Percentiles rank a stretch among this genome's conserved stretches.
Evolutionary conservation across 2,113 vertebrate species (phyloP).

Genomic region (western clawed frog (Xenopus tropicalis)): DNA sequence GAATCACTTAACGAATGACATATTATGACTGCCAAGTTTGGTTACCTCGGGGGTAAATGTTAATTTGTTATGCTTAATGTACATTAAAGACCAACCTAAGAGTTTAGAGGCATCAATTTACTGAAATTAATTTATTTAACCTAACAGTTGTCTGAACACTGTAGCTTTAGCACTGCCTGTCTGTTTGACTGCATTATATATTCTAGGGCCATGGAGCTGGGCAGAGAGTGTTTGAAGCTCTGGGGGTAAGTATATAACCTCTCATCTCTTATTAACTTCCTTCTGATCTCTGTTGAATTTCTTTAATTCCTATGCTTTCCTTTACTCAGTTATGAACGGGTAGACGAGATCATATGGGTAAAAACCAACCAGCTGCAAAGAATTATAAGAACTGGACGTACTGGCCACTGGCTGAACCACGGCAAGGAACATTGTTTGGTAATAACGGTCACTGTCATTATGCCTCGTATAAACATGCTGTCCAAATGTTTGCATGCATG

Average conservation of each 20-base stretch:
- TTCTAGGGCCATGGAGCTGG: constrained; percentile 86
- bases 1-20: too few relatives aligned
- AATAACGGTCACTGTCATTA: background rate
- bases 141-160: too few relatives aligned
- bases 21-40: too few relatives aligned
- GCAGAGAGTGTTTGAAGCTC: constrained; percentile 84
- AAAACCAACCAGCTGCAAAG: constrained; percentile 92
- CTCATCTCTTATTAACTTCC: background rate
- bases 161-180: too few relatives aligned
- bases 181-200: background rate
- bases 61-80: too few relatives aligned
- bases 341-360: constrained; percentile 93
- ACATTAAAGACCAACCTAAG: too few relatives aligned
- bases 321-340: constrained; percentile 74
- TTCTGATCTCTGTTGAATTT: background rate
- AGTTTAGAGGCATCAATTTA: too few relatives aligned
- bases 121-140: too few relatives aligned
- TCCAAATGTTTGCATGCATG: too few relatives aligned
- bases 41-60: too few relatives aligned
- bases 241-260: constrained; percentile 75
- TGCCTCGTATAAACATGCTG: background rate
- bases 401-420: constrained; percentile 89
- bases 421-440: constrained; percentile 93
- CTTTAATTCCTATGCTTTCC: constrained; percentile 1
- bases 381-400: constrained; percentile 87